A percentile compares a stretch with the other conserved stretches of the same genome.
phyloP scores from a whole-genome alignment of 2,797 vertebrate genomes.

The Menidia menidia region DNA sequence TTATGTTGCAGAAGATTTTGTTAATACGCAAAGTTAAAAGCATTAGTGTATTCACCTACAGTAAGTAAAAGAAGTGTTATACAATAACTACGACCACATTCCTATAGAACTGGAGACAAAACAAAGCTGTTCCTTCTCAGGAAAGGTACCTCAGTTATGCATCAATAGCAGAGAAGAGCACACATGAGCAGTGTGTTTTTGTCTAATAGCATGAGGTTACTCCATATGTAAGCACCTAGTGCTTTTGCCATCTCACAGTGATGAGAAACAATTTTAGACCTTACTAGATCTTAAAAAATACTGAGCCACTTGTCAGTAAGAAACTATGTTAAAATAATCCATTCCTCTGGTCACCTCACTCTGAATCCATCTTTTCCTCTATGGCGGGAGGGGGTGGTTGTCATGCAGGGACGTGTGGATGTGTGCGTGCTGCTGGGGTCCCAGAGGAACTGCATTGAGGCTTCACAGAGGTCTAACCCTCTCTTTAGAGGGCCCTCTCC shows the following conservation, averaged over 20 bases:
- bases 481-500: constrained; percentile 68
- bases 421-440: constrained; percentile 33
- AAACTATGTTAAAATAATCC: constrained; percentile 48
- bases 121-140: constrained; percentile 49
- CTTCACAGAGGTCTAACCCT: constrained; percentile 57
- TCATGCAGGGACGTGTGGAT: constrained; percentile 46
- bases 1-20: constrained; percentile 44
- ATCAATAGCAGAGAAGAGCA: constrained; percentile 52
- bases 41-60: constrained; percentile 54
- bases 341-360: constrained; percentile 38
- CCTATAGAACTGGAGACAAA: constrained; percentile 69
- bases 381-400: constrained; percentile 15
- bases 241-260: constrained; percentile 67
- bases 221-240: constrained; percentile 59
- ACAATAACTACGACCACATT: constrained; percentile 81
- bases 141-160: constrained; percentile 44
- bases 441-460: constrained; percentile 65
- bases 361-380: constrained; percentile 42
- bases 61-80: constrained; percentile 68
- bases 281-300: constrained; percentile 60
- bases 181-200: constrained; percentile 42
- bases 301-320: constrained; percentile 53
- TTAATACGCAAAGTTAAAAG: constrained; percentile 58
- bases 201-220: constrained; percentile 43
- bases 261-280: constrained; percentile 68